phyloP scores from a whole-genome alignment of 2,113 vertebrate species.

The Malaclemys terrapin region DNA sequence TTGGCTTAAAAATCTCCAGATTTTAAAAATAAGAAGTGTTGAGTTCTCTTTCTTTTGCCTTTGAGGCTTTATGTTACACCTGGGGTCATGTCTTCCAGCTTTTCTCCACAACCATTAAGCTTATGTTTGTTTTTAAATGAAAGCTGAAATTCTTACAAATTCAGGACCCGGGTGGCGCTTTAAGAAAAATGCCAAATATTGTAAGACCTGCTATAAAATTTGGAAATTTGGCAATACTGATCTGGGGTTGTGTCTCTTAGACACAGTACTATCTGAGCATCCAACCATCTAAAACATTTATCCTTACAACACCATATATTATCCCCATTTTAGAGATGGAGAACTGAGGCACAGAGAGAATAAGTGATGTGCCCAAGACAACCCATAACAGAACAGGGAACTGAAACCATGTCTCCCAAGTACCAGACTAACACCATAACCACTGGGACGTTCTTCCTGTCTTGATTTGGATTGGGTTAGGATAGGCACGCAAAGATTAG shows the following conservation, averaged over 20 bases:
- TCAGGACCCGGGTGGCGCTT: too few species aligned
- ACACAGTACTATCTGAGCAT: background rate
- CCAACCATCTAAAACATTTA: background rate
- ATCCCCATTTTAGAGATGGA: background rate
- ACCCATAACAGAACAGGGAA: background rate
- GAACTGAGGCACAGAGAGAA: background rate
- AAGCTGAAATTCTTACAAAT: too few species aligned
- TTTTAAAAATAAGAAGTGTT: background rate
- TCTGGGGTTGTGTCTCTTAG: too few species aligned
- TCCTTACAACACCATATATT: background rate
- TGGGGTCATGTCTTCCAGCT: background rate
- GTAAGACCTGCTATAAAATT: too few species aligned
- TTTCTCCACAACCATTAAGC: background rate
- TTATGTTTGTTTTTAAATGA: too few species aligned
- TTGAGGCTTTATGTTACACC: background rate
- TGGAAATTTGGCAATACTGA: too few species aligned
- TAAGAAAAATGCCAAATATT: too few species aligned
- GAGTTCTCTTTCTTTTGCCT: fast-evolving
- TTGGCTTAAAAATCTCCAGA: fast-evolving
- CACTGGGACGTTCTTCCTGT: background rate
- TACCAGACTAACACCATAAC: background rate
- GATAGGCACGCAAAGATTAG: background rate
- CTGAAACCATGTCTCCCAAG: background rate
- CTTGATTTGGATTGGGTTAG: background rate
- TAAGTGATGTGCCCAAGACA: background rate